Percentiles rank a stretch among this genome's conserved stretches.
These are phyloP conservation scores for Scolopax mira DNA, from an alignment of 2,113 vertebrate genomes.

Conservation along the genomic window DNA sequence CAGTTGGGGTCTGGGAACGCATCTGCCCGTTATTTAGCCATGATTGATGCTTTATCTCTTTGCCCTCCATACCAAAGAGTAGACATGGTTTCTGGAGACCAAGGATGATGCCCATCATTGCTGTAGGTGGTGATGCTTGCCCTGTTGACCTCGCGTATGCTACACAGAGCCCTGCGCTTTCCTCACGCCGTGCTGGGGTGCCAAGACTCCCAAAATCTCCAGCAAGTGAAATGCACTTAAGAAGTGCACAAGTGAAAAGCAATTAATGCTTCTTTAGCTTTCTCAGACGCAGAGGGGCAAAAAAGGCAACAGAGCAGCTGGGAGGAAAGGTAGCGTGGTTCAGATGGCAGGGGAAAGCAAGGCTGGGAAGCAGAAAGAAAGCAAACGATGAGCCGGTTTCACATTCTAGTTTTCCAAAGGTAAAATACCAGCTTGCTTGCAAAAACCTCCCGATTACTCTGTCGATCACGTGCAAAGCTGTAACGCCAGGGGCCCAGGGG, in stretches of 20 bases:
- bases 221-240: not conserved
- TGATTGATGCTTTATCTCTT: not conserved
- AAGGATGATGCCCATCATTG: accelerated
- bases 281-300: not conserved
- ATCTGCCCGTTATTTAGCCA: accelerated
- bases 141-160: accelerated
- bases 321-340: not conserved
- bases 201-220: not conserved
- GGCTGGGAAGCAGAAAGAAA: not conserved
- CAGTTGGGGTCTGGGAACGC: accelerated
- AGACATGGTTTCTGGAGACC: not conserved
- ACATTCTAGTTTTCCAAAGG: not conserved
- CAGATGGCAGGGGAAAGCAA: not conserved
- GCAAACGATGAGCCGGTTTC: not conserved
- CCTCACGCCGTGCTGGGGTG: accelerated
- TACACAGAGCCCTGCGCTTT: accelerated
- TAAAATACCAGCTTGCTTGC: not conserved
- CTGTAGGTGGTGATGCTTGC: not conserved
- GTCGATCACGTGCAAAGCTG: not conserved
- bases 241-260: not conserved
- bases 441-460: not conserved
- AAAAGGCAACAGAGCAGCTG: not conserved
- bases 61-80: not conserved
- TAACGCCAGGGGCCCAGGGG: not conserved
- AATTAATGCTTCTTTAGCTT: not conserved